Evolutionary conservation across 2,888 invertebrate species (phyloP), one percentile per base, ranked within the genome.

Genomic region (Drosophila meridiana): DNA sequence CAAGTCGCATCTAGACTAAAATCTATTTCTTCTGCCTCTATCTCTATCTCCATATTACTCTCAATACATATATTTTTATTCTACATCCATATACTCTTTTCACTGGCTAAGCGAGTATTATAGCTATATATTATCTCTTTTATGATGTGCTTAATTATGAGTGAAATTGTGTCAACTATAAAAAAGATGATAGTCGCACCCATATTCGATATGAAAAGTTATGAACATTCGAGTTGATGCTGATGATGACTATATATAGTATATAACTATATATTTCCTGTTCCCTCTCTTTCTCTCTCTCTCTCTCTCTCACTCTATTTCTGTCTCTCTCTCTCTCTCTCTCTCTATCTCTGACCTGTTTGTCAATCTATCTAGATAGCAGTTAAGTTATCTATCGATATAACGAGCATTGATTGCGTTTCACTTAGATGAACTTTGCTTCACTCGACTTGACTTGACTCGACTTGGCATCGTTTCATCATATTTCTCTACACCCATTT

Each of bases 291-390:
- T 9, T 50, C 50, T 9, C 14, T 28, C 32, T n/a, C n/a, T 32
- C 50, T n/a, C 14, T 32, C 9, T n/a, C 50, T 50, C 32, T 48
- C 50, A 8, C 8, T 4, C 13, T 47, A 13, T 45, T 4, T 45
- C 28, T 14, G 5, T 26, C 47, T 14, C 47, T 30, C 30, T 13
- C 13, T 28, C 13, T 6, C 45, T 47, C 28, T 26, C 28, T 48
- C 45, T 28, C 45, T 28, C 45, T 47, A 9, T 5, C n/a, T 30
- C n/a, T 30, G 14, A 9, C 48, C 32, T 50, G 13, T 47, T 53
- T 64, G 26, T n/a, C 65, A 38, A 53, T 67, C 14, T 66, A 26
- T 65, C 53, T 13, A 47, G 66, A 55, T 68, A 56, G 38, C 42
- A 11, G 14, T 6, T 28, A 40, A 40, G n/a, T 34, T 45, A 28